Conservation (phyloP, 1,140 invertebrate species). For the Drosophila carrolli region DNA sequence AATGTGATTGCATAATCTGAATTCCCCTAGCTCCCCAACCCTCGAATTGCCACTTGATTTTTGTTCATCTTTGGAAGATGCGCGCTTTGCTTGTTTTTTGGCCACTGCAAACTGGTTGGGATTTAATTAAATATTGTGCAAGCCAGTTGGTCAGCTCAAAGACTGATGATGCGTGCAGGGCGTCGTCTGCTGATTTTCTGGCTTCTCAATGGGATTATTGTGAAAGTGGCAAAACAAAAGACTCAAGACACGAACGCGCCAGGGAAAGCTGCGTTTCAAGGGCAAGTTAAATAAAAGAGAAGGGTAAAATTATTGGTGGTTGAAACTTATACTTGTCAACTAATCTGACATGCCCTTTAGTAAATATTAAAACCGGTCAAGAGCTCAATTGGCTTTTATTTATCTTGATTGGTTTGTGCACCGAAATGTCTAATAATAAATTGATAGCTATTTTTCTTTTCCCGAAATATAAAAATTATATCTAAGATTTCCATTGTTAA, state of each 20-base stretch:
- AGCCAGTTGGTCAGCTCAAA: slow-evolving; percentile 13
- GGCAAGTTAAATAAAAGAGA: slow-evolving; percentile 10
- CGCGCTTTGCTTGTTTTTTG: slow-evolving; percentile 14
- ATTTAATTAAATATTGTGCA: slow-evolving; percentile 51
- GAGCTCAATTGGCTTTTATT: no score
- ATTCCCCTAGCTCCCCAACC: background rate
- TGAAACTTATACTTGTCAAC: no score
- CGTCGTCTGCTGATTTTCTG: slow-evolving; percentile 21
- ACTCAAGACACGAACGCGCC: slow-evolving; percentile 38
- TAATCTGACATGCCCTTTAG: background rate
- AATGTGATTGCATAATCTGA: slow-evolving; percentile 58
- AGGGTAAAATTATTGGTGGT: background rate
- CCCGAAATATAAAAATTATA: background rate
- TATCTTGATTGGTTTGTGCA: no score
- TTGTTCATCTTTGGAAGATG: slow-evolving; percentile 20
- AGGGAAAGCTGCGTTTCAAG: slow-evolving; percentile 23
- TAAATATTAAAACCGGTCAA: no score
- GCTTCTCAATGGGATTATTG: slow-evolving; percentile 21
- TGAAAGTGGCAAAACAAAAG: slow-evolving; percentile 53
- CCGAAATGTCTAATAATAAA: no score
- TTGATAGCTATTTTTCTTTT: no score
- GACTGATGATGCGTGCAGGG: slow-evolving; percentile 43
- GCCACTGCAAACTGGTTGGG: slow-evolving; percentile 57
- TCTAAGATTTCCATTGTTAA: no score
- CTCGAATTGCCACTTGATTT: slow-evolving; percentile 1